phyloP scores from a whole-genome alignment of 2,113 vertebrate species.

The Motacilla tschutschensis region DNA sequence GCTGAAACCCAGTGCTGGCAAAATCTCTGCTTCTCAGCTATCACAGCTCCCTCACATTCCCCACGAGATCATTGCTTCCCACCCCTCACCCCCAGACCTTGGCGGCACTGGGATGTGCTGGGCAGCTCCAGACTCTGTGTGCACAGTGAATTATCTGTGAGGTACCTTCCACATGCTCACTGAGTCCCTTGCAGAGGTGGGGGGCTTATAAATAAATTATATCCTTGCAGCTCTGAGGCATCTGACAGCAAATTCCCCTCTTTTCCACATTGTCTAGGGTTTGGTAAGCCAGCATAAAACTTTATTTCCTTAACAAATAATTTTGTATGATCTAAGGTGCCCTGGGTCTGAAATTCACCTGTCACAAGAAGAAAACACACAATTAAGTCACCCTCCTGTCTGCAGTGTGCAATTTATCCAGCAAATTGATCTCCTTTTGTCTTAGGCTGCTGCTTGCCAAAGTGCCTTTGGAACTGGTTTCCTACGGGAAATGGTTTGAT shows the following conservation, averaged over 20 bases:
- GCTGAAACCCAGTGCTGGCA: neutral
- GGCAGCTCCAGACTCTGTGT: neutral
- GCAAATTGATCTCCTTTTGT: neutral
- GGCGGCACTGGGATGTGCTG: neutral
- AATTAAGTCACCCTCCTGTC: neutral
- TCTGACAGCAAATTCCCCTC: neutral
- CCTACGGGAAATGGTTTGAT: neutral
- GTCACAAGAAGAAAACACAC: neutral
- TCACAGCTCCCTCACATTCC: fast-evolving
- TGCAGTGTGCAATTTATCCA: neutral
- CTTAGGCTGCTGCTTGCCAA: neutral
- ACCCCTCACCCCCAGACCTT: neutral
- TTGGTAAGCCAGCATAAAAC: neutral
- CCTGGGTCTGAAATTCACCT: neutral
- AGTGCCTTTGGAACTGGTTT: neutral
- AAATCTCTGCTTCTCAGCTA: neutral
- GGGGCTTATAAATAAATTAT: neutral
- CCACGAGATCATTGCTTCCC: fast-evolving
- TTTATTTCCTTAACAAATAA: neutral
- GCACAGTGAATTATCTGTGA: neutral
- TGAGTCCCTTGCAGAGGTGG: neutral
- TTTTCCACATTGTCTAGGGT: neutral
- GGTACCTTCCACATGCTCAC: neutral
- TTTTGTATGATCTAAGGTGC: neutral
- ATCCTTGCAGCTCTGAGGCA: neutral